phyloP scores from a whole-genome alignment of 2,797 vertebrate species.

The Chelon labrosus region DNA sequence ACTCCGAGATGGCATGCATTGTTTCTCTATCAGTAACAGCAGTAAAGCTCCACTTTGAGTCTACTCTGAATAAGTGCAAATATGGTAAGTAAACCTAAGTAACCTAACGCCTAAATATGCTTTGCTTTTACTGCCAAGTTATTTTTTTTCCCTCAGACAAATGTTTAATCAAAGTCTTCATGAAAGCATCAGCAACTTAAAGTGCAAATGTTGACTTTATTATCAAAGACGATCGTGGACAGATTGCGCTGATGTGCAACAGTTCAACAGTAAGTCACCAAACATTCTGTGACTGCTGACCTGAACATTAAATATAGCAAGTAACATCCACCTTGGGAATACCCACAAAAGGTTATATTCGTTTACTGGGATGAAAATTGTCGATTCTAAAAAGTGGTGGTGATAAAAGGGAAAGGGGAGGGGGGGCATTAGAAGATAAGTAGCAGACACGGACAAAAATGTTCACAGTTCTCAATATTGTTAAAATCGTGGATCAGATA shows the following conservation, averaged over 20 bases:
- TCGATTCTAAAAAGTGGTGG: slow-evolving; percentile 44
- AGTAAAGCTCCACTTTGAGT: slow-evolving; percentile 27
- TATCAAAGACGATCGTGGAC: slow-evolving; percentile 48
- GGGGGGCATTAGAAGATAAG: slow-evolving; percentile 38
- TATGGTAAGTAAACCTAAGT: slow-evolving; percentile 15
- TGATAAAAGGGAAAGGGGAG: slow-evolving; percentile 36
- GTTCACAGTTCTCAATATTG: slow-evolving; percentile 65
- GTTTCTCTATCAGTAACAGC: slow-evolving; percentile 29
- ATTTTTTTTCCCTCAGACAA: neutral
- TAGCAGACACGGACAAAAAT: slow-evolving; percentile 50
- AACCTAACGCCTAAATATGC: slow-evolving; percentile 18
- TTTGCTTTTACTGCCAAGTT: slow-evolving; percentile 6
- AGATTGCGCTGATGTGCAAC: slow-evolving; percentile 26
- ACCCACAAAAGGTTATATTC: slow-evolving; percentile 47
- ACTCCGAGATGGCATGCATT: slow-evolving; percentile 57
- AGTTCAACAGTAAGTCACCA: slow-evolving; percentile 43
- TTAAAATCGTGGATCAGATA: slow-evolving; percentile 67
- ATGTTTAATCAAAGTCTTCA: slow-evolving; percentile 4
- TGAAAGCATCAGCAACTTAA: slow-evolving; percentile 60
- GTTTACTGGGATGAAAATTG: slow-evolving; percentile 36
- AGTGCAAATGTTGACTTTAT: slow-evolving; percentile 71
- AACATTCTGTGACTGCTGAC: slow-evolving; percentile 35
- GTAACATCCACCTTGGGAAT: slow-evolving; percentile 45
- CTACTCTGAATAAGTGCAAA: slow-evolving; percentile 39
- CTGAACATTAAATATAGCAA: slow-evolving; percentile 41